Base-by-base conservation (phyloP, 2,888 invertebrate genomes). In the Spodoptera picta region DNA sequence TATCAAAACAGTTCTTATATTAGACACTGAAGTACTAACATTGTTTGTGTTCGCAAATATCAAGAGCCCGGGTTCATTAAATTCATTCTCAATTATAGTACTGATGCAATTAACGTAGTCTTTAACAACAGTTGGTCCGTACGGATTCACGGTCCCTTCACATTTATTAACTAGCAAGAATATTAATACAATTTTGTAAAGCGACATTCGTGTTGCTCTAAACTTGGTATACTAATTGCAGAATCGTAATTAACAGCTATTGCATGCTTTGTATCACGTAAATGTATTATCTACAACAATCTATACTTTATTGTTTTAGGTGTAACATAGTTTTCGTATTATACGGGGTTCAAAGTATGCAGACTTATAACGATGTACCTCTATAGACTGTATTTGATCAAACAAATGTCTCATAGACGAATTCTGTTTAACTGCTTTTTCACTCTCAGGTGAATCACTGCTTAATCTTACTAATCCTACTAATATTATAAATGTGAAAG, bases 101-200 rank as follows among this genome's bases (percentile, higher is more conserved):
- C 54, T 79, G 3, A 92, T 66, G 62, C 92, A 93, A 41, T 77
- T 87, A 0, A 83, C 79, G 23, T 85, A 88, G 54, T 92, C 90
- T 31, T 62, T 82, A 0, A 87, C 77, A 3, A 91, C 83, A 5
- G 88, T 90, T 10, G 91, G 89, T 1, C 89, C 90, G 23, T 77
- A 57, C 0, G 87, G 88, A 73, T 90, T 90, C 0, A 88, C 74
- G 42, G 65, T 60, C 2, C 82, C 83, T 63, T 79, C 36, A 10
- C 59, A 54, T 47, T 53, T 59, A 47, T 65, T 45, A 41, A 77
- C 51, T 6, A 70, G 12, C 4, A 79, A 42, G 4, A 81, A 62
- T 58, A 83, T 42, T 19, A 78, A 9, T 12, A 81, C 14, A 45
- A 77, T 51, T 65, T 57, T 57, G 54, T 47, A 9, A 23, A 64